Evolutionary conservation across 2,888 invertebrate species (phyloP).

Genomic region (Lottia gigantea): DNA sequence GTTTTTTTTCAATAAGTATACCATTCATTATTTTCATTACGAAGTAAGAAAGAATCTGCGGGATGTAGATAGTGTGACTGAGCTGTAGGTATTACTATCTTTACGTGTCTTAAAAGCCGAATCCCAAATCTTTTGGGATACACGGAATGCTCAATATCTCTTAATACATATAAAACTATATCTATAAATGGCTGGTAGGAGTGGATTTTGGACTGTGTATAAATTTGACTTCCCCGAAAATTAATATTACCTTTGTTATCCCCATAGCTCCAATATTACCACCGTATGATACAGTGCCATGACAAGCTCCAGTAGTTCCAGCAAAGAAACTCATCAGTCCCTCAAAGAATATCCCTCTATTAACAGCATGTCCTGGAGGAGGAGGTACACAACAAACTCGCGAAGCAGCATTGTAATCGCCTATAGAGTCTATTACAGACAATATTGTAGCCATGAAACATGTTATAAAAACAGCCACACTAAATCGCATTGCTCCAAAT

Average conservation of each 20-base stretch:
- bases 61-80: too few relatives aligned
- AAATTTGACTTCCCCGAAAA: too few relatives aligned
- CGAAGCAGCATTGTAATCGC: constrained; percentile 89
- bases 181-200: too few relatives aligned
- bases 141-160: too few relatives aligned
- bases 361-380: constrained; percentile 86
- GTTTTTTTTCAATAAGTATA: too few relatives aligned
- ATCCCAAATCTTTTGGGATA: too few relatives aligned
- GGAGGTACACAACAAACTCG: constrained; percentile 77
- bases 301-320: constrained; percentile 86
- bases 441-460: constrained; percentile 46
- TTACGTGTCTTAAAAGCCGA: too few relatives aligned
- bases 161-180: too few relatives aligned
- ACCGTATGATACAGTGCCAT: constrained; percentile 88
- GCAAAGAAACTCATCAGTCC: constrained; percentile 84
- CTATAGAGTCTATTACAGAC: constrained; percentile 71
- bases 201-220: too few relatives aligned
- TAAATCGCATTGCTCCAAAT: constrained; percentile 50
- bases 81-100: too few relatives aligned
- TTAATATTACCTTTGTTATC: constrained; percentile 78
- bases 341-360: constrained; percentile 78
- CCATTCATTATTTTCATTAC: too few relatives aligned
- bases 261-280: constrained; percentile 91
- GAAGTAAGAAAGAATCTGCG: too few relatives aligned
- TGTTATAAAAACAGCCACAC: constrained; percentile 43